A percentile compares a stretch with the other conserved stretches of the same genome.
phyloP scores from a whole-genome alignment of 2,113 vertebrate genomes.

The Tor tambroides region DNA sequence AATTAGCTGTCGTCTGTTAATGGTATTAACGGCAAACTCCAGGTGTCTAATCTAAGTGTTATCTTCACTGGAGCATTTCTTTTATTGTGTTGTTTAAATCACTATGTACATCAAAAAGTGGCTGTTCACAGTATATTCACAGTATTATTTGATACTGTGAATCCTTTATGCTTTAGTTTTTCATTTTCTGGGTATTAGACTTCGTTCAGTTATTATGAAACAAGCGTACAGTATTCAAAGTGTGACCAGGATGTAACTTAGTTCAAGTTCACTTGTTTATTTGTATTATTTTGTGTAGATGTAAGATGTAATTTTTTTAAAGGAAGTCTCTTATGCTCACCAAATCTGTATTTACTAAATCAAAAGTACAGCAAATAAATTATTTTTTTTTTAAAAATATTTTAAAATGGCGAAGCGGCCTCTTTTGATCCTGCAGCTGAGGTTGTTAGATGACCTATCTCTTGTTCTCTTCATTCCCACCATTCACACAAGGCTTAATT shows the following conservation, averaged over 20 bases:
- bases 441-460: neutral
- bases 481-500: conserved; percentile 21
- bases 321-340: neutral
- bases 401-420: neutral
- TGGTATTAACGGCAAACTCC: conserved; percentile 35
- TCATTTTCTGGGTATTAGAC: neutral
- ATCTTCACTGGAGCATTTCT: neutral
- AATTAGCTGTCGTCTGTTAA: conserved; percentile 44
- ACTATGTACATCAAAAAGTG: neutral
- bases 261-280: too few relatives aligned
- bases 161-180: neutral
- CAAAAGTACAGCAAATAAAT: too few relatives aligned
- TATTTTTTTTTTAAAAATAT: neutral
- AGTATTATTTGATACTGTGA: neutral
- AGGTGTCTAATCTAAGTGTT: neutral
- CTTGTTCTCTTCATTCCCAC: neutral
- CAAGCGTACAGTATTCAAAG: neutral
- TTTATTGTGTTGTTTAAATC: neutral
- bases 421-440: neutral
- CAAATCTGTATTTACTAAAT: neutral
- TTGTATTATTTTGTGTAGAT: too few relatives aligned
- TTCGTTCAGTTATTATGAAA: neutral
- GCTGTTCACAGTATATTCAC: too few relatives aligned
- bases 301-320: too few relatives aligned
- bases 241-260: too few relatives aligned